These are phyloP conservation scores for Semotilus atromaculatus DNA, from an alignment of 2,797 vertebrate species.

Conservation along the genomic window DNA sequence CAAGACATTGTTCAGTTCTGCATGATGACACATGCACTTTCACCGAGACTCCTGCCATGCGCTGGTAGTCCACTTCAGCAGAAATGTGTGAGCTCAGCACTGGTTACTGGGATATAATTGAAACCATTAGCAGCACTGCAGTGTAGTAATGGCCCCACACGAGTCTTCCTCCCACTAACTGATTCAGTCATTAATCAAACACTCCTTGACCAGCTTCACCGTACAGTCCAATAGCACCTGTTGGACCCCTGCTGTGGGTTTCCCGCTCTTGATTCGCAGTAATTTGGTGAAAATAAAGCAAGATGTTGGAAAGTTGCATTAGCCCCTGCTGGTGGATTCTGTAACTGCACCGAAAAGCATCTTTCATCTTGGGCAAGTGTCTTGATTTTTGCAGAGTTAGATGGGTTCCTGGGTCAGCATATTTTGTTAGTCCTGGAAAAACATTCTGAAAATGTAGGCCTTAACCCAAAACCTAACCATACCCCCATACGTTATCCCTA, in stretches of 20 bases:
- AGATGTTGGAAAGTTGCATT: not conserved
- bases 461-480: not conserved
- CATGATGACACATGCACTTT: constrained; percentile 35
- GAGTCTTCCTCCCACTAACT: constrained; percentile 83
- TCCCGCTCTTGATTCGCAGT: not conserved
- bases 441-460: too few relatives aligned
- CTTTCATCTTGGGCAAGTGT: not conserved
- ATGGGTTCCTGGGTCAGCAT: not conserved
- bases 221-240: constrained; percentile 6
- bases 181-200: constrained; percentile 84
- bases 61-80: constrained; percentile 40
- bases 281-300: not conserved
- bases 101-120: constrained; percentile 79
- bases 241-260: not conserved
- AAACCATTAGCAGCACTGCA: constrained; percentile 86
- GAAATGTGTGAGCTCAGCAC: constrained; percentile 83
- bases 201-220: constrained; percentile 31
- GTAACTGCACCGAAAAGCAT: not conserved
- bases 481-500: not conserved
- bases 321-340: not conserved
- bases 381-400: not conserved
- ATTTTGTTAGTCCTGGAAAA: not conserved
- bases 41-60: constrained; percentile 66
- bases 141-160: constrained; percentile 84
- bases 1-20: not conserved